Evolutionary conservation across 1,140 invertebrate species (phyloP), one percentile per base, ranked within the genome.

Genomic region (Agrilus planipennis): DNA sequence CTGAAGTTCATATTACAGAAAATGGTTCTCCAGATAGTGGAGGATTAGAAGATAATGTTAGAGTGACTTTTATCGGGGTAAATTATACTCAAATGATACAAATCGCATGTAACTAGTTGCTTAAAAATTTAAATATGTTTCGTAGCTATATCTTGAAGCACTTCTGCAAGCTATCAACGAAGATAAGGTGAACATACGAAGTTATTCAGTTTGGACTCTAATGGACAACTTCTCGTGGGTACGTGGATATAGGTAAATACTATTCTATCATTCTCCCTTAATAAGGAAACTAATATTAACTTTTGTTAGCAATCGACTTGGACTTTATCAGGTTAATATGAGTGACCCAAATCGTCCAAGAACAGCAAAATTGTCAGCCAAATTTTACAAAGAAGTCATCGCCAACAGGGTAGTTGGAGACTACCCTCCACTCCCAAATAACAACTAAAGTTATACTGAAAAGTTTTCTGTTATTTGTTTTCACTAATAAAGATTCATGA

Each of bases 1-100:
- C 76, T 4, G 67, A 71, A 18, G 71, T 86, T 12, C 74, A 79
- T 38, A 69, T 86, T 1, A 80, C 81, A 1, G 83, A 86, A 69
- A 87, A 84, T 56, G 83, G 83, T 1, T 66, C 69, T 45, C 68
- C 67, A 10, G 69, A 72, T 48, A 54, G 50, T 15, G 54, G 53
- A 3, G 61, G 57, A 18, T 18, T 73, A 4, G 44, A 69, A 12
- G 76, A 79, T 48, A 14, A 40, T 0, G 53, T 61, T 5, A 51
- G 75, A 47, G 52, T 75, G 7, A 34, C 14, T 78, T 67, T 48
- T 64, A 25, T 20, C 14, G 17, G 27, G 27, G 16, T 29, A 11
- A 4, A 36, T 6, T 36, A 11, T 12, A 5, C 5, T 15, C 9
- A 12, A 31, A 4, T 34, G 5, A 22, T 3, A 6, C 2, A 40